Conservation (phyloP, 53 echinoderm and acorn worm species). For the Astropecten irregularis region DNA sequence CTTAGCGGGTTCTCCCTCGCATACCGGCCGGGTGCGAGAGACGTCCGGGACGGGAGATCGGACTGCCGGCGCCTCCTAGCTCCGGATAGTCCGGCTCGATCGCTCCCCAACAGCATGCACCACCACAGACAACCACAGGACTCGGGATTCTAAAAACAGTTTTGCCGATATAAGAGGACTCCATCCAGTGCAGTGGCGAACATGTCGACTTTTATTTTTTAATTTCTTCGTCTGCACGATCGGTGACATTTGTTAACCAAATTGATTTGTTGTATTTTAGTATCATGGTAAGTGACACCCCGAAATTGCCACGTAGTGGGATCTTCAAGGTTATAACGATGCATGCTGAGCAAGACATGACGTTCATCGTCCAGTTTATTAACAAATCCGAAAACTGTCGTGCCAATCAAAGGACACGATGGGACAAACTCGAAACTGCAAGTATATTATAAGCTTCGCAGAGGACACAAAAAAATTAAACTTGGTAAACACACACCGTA, state of each 20-base stretch:
- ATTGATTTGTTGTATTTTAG: slow-evolving; percentile 13
- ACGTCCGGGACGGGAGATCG: slow-evolving; percentile 40
- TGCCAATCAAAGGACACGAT: not conserved
- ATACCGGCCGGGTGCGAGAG: slow-evolving; percentile 33
- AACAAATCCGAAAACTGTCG: not conserved
- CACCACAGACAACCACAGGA: no score
- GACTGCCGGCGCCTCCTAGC: slow-evolving; percentile 35
- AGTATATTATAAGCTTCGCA: no score
- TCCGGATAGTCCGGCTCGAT: slow-evolving; percentile 4
- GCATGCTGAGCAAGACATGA: not conserved
- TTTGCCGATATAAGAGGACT: not conserved
- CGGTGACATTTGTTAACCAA: slow-evolving; percentile 21
- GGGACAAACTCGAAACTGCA: no score
- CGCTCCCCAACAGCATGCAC: no score
- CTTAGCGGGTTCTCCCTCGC: slow-evolving; percentile 17
- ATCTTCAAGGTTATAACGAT: slow-evolving; percentile 37
- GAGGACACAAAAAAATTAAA: no score
- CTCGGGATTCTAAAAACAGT: slow-evolving; percentile 22
- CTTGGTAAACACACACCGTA: no score
- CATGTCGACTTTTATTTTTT: slow-evolving; percentile 8
- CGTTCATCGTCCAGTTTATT: slow-evolving; percentile 2
- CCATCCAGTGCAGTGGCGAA: not conserved
- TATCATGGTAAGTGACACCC: slow-evolving; percentile 9
- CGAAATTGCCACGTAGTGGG: slow-evolving; percentile 25
- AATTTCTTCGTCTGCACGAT: slow-evolving; percentile 32